These are phyloP conservation scores for Aleiodes testaceus DNA, from an alignment of 2,888 invertebrate genomes.

Conservation along the genomic window DNA sequence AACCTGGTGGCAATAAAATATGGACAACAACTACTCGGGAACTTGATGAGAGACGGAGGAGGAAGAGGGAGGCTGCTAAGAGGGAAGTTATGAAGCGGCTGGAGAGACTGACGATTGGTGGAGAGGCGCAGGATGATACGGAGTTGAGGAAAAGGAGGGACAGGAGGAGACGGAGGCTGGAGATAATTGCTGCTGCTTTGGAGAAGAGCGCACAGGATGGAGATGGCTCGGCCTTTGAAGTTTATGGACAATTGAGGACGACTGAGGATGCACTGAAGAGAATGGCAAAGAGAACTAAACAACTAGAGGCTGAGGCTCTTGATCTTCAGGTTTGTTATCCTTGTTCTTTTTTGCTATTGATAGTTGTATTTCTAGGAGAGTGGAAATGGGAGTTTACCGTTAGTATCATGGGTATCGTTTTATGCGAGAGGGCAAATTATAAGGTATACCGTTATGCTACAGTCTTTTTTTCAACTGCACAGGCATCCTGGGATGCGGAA, in stretches of 20 bases:
- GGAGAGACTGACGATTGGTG: conserved; percentile 69
- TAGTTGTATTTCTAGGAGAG: no score
- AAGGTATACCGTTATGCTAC: neutral
- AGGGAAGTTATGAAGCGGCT: conserved; percentile 67
- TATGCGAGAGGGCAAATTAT: conserved; percentile 1
- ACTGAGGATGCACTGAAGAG: conserved; percentile 70
- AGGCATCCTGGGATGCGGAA: conserved; percentile 71
- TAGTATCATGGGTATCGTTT: neutral
- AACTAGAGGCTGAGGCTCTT: conserved; percentile 67
- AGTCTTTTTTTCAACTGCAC: conserved; percentile 3
- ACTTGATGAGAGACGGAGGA: conserved; percentile 60
- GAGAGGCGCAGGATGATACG: conserved; percentile 65
- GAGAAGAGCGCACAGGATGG: conserved; percentile 67
- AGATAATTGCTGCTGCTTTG: conserved; percentile 65
- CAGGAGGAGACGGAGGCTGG: conserved; percentile 64
- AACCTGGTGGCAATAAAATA: conserved; percentile 40
- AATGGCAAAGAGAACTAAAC: conserved; percentile 67
- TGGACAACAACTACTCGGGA: conserved; percentile 57
- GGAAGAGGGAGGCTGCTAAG: conserved; percentile 67
- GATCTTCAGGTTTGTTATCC: conserved; percentile 62
- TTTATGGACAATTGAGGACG: conserved; percentile 68
- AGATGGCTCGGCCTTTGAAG: conserved; percentile 67
- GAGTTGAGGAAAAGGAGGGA: conserved; percentile 61
- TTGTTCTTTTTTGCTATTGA: no score
- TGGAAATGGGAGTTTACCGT: neutral